Conservation (phyloP, 2,888 invertebrate species). For the Cactoblastis cactorum region DNA sequence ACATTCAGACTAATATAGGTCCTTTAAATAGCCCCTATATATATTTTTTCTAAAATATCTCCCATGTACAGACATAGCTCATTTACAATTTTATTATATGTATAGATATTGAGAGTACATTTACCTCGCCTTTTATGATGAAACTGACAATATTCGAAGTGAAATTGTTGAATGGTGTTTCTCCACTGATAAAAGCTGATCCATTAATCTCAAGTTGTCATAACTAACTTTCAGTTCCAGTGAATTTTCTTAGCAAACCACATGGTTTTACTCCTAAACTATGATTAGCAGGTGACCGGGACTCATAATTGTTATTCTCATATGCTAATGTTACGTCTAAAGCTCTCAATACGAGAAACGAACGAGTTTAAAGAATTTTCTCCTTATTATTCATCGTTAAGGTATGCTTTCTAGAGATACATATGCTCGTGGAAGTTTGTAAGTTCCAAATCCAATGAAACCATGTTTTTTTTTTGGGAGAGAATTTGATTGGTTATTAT, state of each 20-base stretch:
- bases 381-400: neutral
- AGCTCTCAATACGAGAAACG: neutral
- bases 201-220: slow-evolving; percentile 11
- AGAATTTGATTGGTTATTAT: no score
- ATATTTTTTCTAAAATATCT: no score
- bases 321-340: neutral
- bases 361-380: neutral
- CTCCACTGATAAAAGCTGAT: slow-evolving; percentile 5
- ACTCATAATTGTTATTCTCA: neutral
- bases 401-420: neutral
- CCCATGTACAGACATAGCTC: no score
- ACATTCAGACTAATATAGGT: no score
- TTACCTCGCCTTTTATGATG: neutral
- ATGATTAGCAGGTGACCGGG: neutral
- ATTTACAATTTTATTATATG: no score
- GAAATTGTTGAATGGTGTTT: slow-evolving; percentile 8
- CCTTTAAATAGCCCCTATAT: no score
- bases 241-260: neutral
- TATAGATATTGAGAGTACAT: no score
- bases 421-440: neutral
- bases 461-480: no score
- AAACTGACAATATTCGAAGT: neutral
- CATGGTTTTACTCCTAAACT: slow-evolving; percentile 6
- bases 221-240: slow-evolving; percentile 9
- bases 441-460: no score